Evolutionary conservation across 2,888 invertebrate genomes (phyloP).

Genomic region (Scelioninae gen. 1): DNA sequence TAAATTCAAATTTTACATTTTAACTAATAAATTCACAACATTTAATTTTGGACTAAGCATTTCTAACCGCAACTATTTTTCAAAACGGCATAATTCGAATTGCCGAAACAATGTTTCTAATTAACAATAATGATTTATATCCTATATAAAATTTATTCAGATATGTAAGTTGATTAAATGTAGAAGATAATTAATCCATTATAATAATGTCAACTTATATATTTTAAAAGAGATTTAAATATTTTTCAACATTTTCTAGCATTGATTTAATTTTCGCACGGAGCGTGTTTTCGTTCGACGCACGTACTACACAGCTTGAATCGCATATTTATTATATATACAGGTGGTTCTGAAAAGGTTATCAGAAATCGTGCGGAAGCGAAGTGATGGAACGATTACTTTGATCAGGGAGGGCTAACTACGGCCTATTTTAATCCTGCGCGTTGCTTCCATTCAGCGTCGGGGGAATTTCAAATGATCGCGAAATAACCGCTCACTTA

Average conservation of each 20-base stretch:
- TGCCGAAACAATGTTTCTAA: too few relatives aligned
- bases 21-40: too few relatives aligned
- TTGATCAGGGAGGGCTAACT: slow-evolving; percentile 67
- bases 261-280: slow-evolving; percentile 31
- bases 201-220: too few relatives aligned
- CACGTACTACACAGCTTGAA: slow-evolving; percentile 57
- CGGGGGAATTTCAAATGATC: slow-evolving; percentile 82
- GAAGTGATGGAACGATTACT: slow-evolving; percentile 65
- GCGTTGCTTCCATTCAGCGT: slow-evolving; percentile 74
- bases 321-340: slow-evolving; percentile 64
- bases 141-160: too few relatives aligned
- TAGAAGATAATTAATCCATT: too few relatives aligned
- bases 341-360: slow-evolving; percentile 68
- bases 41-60: too few relatives aligned
- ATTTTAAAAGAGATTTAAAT: slow-evolving; percentile 24
- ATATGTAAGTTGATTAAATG: too few relatives aligned
- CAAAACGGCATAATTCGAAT: too few relatives aligned
- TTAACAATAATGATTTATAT: too few relatives aligned
- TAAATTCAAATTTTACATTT: too few relatives aligned
- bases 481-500: slow-evolving; percentile 84
- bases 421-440: slow-evolving; percentile 67
- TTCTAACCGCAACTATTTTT: too few relatives aligned
- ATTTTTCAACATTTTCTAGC: slow-evolving; percentile 19
- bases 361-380: slow-evolving; percentile 64
- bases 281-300: slow-evolving; percentile 55